A percentile compares a stretch with the other conserved stretches of the same genome.
Conservation (phyloP, 1,140 invertebrate species). For the Dysdera silvatica region DNA sequence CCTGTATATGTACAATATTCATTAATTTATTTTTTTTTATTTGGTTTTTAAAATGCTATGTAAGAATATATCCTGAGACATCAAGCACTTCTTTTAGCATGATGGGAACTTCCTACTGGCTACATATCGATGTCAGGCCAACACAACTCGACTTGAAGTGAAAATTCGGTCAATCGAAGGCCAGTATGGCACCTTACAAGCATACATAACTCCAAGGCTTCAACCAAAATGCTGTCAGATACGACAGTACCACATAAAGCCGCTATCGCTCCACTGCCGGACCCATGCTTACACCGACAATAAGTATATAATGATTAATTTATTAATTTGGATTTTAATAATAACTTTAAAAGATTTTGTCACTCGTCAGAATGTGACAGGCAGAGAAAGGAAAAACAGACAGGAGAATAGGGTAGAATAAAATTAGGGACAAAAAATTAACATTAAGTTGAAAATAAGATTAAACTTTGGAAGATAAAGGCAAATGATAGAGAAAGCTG, state of each 20-base stretch:
- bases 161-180: slow-evolving; percentile 68
- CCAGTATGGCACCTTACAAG: slow-evolving; percentile 63
- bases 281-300: slow-evolving; percentile 34
- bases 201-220: slow-evolving; percentile 70
- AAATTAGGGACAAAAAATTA: no score
- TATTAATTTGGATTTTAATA: not conserved
- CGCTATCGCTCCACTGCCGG: slow-evolving; percentile 63
- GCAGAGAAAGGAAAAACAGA: no score
- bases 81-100: no score
- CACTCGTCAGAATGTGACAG: no score
- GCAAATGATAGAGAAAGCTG: no score
- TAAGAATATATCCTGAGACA: no score
- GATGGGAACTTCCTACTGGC: slow-evolving; percentile 67
- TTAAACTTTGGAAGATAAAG: no score
- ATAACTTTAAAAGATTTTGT: not conserved
- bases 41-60: slow-evolving; percentile 34
- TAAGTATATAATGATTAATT: slow-evolving; percentile 5
- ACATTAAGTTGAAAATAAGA: no score
- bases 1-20: no score
- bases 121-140: slow-evolving; percentile 76
- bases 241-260: slow-evolving; percentile 60
- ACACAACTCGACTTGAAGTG: slow-evolving; percentile 74
- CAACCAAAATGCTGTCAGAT: slow-evolving; percentile 68
- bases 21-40: no score
- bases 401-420: no score